These are phyloP conservation scores for Hydrotaea cyrtoneurina DNA, from an alignment of 2,888 invertebrate genomes.

Conservation along the genomic window DNA sequence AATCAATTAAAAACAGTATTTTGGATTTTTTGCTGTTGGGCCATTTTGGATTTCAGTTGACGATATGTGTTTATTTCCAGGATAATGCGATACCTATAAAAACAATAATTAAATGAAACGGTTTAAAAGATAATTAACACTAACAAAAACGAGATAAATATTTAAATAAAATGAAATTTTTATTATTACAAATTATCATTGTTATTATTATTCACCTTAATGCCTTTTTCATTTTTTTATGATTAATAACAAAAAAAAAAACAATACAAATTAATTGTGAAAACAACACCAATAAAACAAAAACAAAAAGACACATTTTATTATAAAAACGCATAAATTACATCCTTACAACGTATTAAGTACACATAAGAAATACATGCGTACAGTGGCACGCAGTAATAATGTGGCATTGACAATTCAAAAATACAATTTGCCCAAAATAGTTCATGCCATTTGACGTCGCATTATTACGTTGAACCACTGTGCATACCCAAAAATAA, in stretches of 20 bases:
- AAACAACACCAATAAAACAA: constrained; percentile 42
- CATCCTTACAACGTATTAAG: not conserved
- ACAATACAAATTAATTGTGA: constrained; percentile 24
- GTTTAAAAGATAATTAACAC: not conserved
- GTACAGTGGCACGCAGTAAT: not conserved
- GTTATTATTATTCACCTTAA: constrained; percentile 58
- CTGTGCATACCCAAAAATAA: not conserved
- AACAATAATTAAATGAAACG: not conserved
- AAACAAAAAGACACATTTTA: constrained; percentile 20
- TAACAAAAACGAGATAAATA: constrained; percentile 2
- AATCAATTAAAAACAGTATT: too few relatives aligned
- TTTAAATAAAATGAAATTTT: constrained; percentile 3
- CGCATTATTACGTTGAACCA: not conserved
- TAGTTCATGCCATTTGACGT: too few relatives aligned
- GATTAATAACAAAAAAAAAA: constrained; percentile 36
- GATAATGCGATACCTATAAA: not conserved
- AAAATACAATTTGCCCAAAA: too few relatives aligned
- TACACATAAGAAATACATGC: not conserved
- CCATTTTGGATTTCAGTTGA: too few relatives aligned
- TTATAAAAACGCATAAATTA: not conserved
- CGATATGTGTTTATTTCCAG: constrained; percentile 3
- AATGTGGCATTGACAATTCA: not conserved
- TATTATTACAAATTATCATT: constrained; percentile 3
- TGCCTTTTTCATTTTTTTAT: constrained; percentile 61
- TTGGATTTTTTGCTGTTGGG: too few relatives aligned